Evolutionary conservation across 2,888 invertebrate species (phyloP).

Genomic region (Tridacna crocea): DNA sequence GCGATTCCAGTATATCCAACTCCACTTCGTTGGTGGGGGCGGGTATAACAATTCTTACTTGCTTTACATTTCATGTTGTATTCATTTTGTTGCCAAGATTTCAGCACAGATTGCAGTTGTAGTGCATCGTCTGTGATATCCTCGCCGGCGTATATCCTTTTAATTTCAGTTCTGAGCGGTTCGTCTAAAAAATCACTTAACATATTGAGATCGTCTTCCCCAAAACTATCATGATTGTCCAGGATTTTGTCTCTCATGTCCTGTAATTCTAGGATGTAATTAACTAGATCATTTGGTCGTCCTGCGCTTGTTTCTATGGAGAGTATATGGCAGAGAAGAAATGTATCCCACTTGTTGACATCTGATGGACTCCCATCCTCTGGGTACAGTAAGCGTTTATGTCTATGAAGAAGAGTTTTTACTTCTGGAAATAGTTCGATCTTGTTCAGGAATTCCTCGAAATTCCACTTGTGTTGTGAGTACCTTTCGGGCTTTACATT

Average conservation of each 20-base stretch:
- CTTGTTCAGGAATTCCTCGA: neutral
- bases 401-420: neutral
- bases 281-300: neutral
- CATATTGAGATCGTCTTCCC: neutral
- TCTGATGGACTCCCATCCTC: neutral
- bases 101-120: neutral
- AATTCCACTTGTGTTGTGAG: neutral
- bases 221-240: neutral
- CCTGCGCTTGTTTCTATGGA: neutral
- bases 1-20: too few species aligned
- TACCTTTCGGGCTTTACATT: too few species aligned
- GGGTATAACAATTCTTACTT: too few species aligned
- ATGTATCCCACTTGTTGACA: neutral
- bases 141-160: neutral
- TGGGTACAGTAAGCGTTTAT: neutral
- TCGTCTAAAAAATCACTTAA: neutral
- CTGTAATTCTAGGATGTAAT: neutral
- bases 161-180: neutral
- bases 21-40: too few species aligned
- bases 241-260: neutral
- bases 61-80: neutral
- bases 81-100: neutral
- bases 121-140: neutral
- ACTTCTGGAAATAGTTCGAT: neutral
- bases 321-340: neutral